Evolutionary conservation across 2,888 invertebrate genomes (phyloP).

Genomic region (Drosophila fungiperda): DNA sequence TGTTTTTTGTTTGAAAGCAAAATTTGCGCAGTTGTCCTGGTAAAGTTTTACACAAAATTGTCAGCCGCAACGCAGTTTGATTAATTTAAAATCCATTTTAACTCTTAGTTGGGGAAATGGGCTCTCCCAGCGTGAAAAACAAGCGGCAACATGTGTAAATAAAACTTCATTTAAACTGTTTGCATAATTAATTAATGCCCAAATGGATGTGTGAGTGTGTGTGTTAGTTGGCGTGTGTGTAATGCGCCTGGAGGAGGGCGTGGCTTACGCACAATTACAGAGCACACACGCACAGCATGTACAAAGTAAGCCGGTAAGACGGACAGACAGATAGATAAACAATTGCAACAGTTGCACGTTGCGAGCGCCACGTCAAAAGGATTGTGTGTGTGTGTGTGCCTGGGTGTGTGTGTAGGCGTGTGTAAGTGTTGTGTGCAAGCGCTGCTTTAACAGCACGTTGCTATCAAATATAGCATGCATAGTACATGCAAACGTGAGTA

Average conservation of each 20-base stretch:
- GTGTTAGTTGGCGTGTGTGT: background rate
- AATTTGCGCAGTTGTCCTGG: background rate
- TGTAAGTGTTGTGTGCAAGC: conserved; percentile 14
- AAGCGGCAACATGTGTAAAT: conserved; percentile 73
- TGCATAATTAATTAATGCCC: conserved; percentile 78
- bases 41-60: background rate
- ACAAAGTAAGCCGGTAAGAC: conserved; percentile 19
- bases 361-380: conserved; percentile 27
- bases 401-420: background rate
- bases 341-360: conserved; percentile 42
- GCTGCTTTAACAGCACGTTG: conserved; percentile 40
- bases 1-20: background rate
- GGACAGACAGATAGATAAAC: conserved; percentile 39
- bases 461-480: conserved; percentile 42
- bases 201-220: conserved; percentile 37
- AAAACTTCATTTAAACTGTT: conserved; percentile 77
- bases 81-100: conserved; percentile 42
- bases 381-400: conserved; percentile 7
- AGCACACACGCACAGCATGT: conserved; percentile 10
- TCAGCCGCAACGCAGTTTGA: conserved; percentile 16
- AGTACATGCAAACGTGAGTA: conserved; percentile 21
- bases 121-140: conserved; percentile 29
- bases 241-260: conserved; percentile 1
- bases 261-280: conserved; percentile 43
- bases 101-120: background rate